Base-by-base conservation (phyloP, 1,140 invertebrate species). In the Trichomalopsis sarcophagae region DNA sequence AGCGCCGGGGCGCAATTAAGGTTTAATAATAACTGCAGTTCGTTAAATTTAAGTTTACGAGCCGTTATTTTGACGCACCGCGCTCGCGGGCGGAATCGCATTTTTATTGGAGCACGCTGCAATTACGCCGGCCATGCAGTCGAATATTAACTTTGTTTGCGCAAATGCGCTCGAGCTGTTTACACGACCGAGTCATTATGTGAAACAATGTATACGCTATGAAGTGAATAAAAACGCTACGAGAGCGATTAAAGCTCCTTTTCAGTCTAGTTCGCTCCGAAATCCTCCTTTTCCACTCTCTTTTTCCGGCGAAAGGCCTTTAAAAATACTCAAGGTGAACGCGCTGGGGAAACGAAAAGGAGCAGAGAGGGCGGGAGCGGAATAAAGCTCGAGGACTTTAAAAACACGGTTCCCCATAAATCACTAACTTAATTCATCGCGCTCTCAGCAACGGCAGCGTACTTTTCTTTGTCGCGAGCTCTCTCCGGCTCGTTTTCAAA, bases 401-500 rank as follows among this genome's bases (percentile, higher is more conserved):
- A 50, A 50, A 77, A 55, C 10, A 62, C 55, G 55, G 55, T 62
- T 62, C 55, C 17, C 55, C 55, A 62, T 62, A 62, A 62, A 62
- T 62, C 55, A 62, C 55, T 62, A 62, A 62, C 55, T 62, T 62
- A 62, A 62, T 62, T 62, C 55, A 62, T 62, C 55, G 55, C 55
- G 21, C 55, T 62, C 40, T 44, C 40, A 9, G 40, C 55, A 7
- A 21, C 33, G 5, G 33, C 55, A 6, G 55, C 55, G 55, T 17
- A 62, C 55, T 62, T 62, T 62, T 62, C 55, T n/a, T 62, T 62
- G 55, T 62, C 55, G 21, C 55, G 6, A 21, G 55, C 55, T 62
- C 55, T 62, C 55, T 62, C 55, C 55, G 10, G 40, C 40, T 50
- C 47, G 14, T 62, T 62, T 62, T 62, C 55, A 62, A 62, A 62